Evolutionary conservation across 1,140 invertebrate genomes (phyloP), one percentile per base, ranked within the genome.

Genomic region (Habropoda laboriosa): DNA sequence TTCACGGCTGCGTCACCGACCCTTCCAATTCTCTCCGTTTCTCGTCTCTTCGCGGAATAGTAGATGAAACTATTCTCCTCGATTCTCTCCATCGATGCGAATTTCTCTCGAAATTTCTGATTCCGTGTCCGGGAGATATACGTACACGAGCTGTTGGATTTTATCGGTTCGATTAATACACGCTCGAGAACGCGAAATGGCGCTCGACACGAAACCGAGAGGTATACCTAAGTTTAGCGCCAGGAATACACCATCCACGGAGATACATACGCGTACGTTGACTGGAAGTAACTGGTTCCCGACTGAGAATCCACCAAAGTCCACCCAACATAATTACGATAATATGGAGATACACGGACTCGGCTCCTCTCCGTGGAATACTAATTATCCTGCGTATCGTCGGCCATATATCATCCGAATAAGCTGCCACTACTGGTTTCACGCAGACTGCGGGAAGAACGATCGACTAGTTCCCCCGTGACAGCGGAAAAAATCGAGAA

Each of bases 211-310:
- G 68, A 57, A 57, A 18, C 30, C n/a, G 24, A 35, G 24, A 45
- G 13, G 30, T 7, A 18, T 42, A 30, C 27, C 3, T 8, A 13
- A 7, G 32, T 57, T 67, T 66, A 75, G n/a, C 53, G 63, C 38
- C 61, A 12, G 38, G 10, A n/a, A n/a, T n/a, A n/a, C n/a, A n/a
- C n/a, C n/a, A n/a, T n/a, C n/a, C n/a, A n/a, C n/a, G n/a, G 42
- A 42, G 30, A 10, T 27, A 35, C 58, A 13, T 47, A 38, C 12
- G 8, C 32, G n/a, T n/a, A n/a, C n/a, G n/a, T n/a, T n/a, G n/a
- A n/a, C n/a, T n/a, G n/a, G n/a, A n/a, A n/a, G n/a, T 24, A 30
- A 77, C 74, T 77, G 74, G 74, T 77, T 77, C 53, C 53, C 18
- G 21, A n/a, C 6, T 3, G 13, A 6, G 45, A 30, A 24, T 35